These are phyloP conservation scores for Haemorhous mexicanus DNA, from an alignment of 2,113 vertebrate genomes.

Conservation along the genomic window DNA sequence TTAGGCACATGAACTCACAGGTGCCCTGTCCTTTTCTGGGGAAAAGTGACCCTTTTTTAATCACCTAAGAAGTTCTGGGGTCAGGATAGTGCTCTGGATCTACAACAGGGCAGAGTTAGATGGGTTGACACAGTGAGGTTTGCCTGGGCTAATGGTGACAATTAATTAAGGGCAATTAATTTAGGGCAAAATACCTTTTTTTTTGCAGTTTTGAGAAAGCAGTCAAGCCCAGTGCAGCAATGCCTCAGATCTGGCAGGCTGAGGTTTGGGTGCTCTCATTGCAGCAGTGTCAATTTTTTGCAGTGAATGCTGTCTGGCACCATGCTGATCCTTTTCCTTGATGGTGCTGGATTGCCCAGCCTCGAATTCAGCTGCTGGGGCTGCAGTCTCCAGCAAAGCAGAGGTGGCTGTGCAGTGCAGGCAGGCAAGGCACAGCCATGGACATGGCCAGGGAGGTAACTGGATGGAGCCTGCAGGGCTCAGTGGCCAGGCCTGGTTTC, in stretches of 20 bases:
- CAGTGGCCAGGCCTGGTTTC: neutral
- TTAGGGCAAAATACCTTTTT: neutral
- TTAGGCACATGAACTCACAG: neutral
- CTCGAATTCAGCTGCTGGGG: neutral
- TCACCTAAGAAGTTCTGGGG: neutral
- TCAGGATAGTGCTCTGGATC: neutral
- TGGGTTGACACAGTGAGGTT: neutral
- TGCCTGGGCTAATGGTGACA: neutral
- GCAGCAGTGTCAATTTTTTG: neutral
- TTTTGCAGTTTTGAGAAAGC: neutral
- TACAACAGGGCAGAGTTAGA: neutral
- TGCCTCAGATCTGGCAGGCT: neutral
- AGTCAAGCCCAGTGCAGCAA: neutral
- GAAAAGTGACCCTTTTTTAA: neutral
- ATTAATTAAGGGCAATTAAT: neutral
- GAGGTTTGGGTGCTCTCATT: neutral
- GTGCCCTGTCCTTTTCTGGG: neutral
- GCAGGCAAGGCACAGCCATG: fast-evolving
- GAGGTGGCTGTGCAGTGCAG: neutral
- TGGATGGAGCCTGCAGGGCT: neutral
- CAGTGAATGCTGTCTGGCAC: neutral
- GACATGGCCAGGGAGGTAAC: neutral
- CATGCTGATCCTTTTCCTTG: neutral
- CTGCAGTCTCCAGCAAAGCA: neutral
- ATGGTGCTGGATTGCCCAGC: neutral